Percentiles rank a stretch among this genome's conserved stretches.
Evolutionary conservation across 2,888 invertebrate species (phyloP).

Genomic region (Heliconius ethilla): DNA sequence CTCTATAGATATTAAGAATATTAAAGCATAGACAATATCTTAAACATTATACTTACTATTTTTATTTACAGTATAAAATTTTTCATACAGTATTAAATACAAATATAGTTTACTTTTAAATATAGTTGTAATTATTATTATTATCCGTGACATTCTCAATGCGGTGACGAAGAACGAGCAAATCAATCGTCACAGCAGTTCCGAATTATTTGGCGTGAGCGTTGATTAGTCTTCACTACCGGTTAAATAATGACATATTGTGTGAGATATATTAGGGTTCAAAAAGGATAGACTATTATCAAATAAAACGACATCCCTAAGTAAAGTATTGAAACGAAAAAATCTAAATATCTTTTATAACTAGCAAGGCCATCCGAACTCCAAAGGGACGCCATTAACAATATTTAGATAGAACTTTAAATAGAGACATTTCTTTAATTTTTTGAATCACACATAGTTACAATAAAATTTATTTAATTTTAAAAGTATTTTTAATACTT

Average conservation of each 20-base stretch:
- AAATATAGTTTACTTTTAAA: not conserved
- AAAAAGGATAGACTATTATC: not conserved
- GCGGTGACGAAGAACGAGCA: not conserved
- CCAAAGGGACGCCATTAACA: too few species aligned
- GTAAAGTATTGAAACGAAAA: too few species aligned
- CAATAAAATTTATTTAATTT: not conserved
- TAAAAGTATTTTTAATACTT: not conserved
- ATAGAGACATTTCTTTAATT: not conserved
- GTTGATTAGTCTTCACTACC: conserved; percentile 32
- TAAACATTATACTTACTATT: too few species aligned
- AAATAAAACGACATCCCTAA: too few species aligned
- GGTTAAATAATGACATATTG: conserved; percentile 20
- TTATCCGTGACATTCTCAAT: conserved; percentile 5
- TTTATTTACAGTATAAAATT: too few species aligned
- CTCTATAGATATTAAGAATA: not conserved
- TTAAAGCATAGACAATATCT: not conserved
- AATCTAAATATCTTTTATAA: too few species aligned
- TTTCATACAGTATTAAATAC: too few species aligned
- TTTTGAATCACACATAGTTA: not conserved
- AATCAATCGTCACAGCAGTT: conserved; percentile 35
- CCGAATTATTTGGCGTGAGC: conserved; percentile 31
- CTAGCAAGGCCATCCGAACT: too few species aligned
- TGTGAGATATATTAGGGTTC: not conserved
- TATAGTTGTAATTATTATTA: not conserved
- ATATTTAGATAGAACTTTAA: too few species aligned